A percentile compares a stretch with the other conserved stretches of the same genome.
These are phyloP conservation scores for Bombus superbus DNA, from an alignment of 1,140 invertebrate genomes.

Conservation along the genomic window DNA sequence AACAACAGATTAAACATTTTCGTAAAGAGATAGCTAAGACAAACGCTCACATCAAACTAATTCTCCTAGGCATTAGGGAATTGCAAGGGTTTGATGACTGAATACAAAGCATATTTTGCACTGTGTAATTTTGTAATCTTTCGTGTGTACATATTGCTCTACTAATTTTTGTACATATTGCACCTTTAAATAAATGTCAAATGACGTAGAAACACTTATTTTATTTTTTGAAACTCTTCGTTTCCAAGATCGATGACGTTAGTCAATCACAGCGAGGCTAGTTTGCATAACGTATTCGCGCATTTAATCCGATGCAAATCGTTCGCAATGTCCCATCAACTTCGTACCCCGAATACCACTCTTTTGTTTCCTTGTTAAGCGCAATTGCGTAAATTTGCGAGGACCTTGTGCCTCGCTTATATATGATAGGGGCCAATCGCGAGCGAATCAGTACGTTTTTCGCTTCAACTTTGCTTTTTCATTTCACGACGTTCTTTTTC, in stretches of 20 bases:
- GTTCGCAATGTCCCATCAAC: conserved; percentile 21
- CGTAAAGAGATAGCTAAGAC: conserved; percentile 87
- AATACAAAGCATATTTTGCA: neutral
- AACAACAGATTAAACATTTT: conserved; percentile 85
- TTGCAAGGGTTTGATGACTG: conserved; percentile 78
- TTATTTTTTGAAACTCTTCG: neutral
- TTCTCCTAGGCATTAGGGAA: conserved; percentile 86
- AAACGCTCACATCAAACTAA: conserved; percentile 91
- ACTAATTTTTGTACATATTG: conserved; percentile 28
- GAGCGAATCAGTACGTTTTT: conserved; percentile 34
- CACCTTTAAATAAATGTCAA: neutral
- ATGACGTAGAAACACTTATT: neutral
- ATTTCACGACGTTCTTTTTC: neutral
- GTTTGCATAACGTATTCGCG: neutral
- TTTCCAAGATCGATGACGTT: neutral
- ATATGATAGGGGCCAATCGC: conserved; percentile 31
- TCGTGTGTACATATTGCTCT: neutral
- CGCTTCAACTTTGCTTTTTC: neutral
- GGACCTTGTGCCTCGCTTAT: conserved; percentile 55
- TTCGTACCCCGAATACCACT: conserved; percentile 9
- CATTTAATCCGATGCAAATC: conserved; percentile 4
- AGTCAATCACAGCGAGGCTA: neutral
- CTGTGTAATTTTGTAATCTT: neutral
- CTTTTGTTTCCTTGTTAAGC: conserved; percentile 59
- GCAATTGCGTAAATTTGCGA: conserved; percentile 47